Conservation (phyloP, 2,888 invertebrate species). For the Caenorhabditis drosophilae region DNA sequence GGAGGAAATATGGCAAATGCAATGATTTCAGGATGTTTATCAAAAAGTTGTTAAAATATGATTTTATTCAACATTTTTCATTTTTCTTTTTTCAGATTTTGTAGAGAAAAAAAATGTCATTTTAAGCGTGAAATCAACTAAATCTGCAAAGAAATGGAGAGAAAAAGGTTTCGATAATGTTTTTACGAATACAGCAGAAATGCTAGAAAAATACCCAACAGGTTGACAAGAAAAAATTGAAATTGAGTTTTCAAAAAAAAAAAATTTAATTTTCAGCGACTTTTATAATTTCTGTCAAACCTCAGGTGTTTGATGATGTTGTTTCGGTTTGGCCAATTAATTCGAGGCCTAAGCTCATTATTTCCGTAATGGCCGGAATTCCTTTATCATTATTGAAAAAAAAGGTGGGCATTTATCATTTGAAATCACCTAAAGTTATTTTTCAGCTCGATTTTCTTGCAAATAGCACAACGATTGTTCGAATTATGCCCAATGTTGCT, state of each 20-base stretch:
- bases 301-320: slow-evolving; percentile 70
- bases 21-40: slow-evolving; percentile 81
- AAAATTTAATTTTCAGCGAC: slow-evolving; percentile 73
- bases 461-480: slow-evolving; percentile 37
- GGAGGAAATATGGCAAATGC: slow-evolving; percentile 90
- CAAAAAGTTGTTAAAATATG: too few relatives aligned
- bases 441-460: slow-evolving; percentile 18
- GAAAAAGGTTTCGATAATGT: slow-evolving; percentile 31
- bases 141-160: slow-evolving; percentile 32
- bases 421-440: too few relatives aligned
- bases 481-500: slow-evolving; percentile 61
- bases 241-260: neutral
- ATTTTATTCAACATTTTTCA: too few relatives aligned
- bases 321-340: slow-evolving; percentile 25
- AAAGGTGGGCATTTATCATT: slow-evolving; percentile 12
- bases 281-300: slow-evolving; percentile 88
- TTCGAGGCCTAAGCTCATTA: slow-evolving; percentile 69
- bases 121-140: slow-evolving; percentile 31
- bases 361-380: slow-evolving; percentile 85
- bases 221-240: neutral
- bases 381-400: slow-evolving; percentile 65
- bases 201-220: slow-evolving; percentile 31
- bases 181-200: slow-evolving; percentile 34
- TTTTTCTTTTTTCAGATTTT: slow-evolving; percentile 36
- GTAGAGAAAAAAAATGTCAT: slow-evolving; percentile 18